Base-by-base conservation (phyloP, 2,113 vertebrate genomes). In the Larimichthys polyactis region DNA sequence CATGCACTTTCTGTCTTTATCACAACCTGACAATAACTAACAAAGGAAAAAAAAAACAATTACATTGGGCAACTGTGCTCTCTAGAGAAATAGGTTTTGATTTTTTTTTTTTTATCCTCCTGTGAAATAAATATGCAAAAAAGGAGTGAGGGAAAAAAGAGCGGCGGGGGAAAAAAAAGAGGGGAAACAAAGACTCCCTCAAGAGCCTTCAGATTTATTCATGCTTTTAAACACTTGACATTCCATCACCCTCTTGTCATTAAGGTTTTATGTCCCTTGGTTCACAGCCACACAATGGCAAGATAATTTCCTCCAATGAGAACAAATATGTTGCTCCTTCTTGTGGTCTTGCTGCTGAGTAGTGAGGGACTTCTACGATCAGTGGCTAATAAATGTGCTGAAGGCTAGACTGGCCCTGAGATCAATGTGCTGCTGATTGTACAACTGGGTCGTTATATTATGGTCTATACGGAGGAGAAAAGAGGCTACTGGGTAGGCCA, bases 401-500 rank as follows among this genome's bases (percentile, higher is more conserved):
- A 74, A 88, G 83, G 86, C 80, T 32, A 86, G 79, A 82, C 76
- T 54, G 82, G 82, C 64, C 77, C 66, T 4, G 48, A 84, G 87
- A 94, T 93, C 92, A 91, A 89, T 91, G 86, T 84, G 83, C 77
- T 36, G 72, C 89, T 89, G 85, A 90, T 92, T 79, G 82, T 85
- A 91, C 92, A 90, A 90, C 79, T 49, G 87, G 57, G 79, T 70
- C 40, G 58, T 82, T 90, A 64, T 72, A 79, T 91, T 91, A 84
- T 89, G 75, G 87, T 90, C 81, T 84, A 48, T 71, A 75, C 55
- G 66, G 64, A 64, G 76, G 80, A 82, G 81, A 90, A 93, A 93
- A 59, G 86, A 91, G 89, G 92, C 82, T 91, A 93, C 67, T 81
- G 86, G 89, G 78, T 79, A 65, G 87, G 72, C 78, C 87, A 48